Percentiles rank a stretch among this genome's conserved stretches.
These are phyloP conservation scores for Hyposoter didymator DNA, from an alignment of 2,888 invertebrate genomes.

Conservation along the genomic window DNA sequence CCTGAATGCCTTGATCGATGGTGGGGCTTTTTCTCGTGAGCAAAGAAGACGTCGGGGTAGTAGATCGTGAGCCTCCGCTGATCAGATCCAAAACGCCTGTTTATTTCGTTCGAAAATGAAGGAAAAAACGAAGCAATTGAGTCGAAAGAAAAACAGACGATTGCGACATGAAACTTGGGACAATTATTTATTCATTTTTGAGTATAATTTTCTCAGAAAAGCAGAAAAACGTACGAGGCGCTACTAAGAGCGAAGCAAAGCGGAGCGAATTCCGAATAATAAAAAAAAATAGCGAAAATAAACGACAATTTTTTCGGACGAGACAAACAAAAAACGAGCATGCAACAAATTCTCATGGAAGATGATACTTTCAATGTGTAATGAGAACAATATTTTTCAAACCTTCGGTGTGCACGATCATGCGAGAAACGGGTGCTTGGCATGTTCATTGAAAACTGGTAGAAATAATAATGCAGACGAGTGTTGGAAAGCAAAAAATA, in stretches of 20 bases:
- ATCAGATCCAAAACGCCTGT: constrained; percentile 89
- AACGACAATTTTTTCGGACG: neutral
- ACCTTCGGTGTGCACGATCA: constrained; percentile 19
- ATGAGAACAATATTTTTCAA: neutral
- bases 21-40: constrained; percentile 93
- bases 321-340: constrained; percentile 7
- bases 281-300: neutral
- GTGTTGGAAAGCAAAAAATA: neutral
- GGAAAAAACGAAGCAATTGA: neutral
- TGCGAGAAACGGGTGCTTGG: constrained; percentile 3
- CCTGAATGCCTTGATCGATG: constrained; percentile 93
- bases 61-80: constrained; percentile 91
- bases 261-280: neutral
- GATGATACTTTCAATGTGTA: constrained; percentile 18
- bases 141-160: neutral
- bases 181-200: neutral
- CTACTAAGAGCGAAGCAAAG: neutral
- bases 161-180: neutral
- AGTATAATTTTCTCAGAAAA: neutral
- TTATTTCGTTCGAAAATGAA: neutral
- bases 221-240: neutral
- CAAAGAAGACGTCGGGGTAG: constrained; percentile 90
- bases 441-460: neutral
- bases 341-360: constrained; percentile 36
- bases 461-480: neutral